Conservation (phyloP, 2,797 vertebrate genomes). For the Menidia menidia region DNA sequence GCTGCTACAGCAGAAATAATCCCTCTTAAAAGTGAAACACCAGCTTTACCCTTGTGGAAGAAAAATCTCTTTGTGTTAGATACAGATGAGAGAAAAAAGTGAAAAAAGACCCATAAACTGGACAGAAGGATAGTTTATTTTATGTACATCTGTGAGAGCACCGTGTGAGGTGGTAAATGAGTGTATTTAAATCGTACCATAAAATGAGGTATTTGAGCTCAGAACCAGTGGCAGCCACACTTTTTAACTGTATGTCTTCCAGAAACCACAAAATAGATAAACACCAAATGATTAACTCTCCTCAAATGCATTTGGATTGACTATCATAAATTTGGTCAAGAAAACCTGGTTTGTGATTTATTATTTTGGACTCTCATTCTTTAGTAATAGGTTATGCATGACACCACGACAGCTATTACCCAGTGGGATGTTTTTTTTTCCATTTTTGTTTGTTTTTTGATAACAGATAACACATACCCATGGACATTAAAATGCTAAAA, state of each 20-base stretch:
- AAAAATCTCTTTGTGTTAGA: no score
- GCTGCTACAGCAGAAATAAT: not conserved
- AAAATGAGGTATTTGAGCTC: not conserved
- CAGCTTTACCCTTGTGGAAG: not conserved
- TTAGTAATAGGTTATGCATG: not conserved
- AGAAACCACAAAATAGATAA: not conserved
- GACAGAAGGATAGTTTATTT: not conserved
- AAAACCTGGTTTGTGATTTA: not conserved
- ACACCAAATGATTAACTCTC: not conserved
- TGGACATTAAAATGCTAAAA: not conserved
- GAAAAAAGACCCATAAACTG: no score
- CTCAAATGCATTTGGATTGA: not conserved
- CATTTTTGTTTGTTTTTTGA: not conserved
- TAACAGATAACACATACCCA: not conserved
- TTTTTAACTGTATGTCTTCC: not conserved
- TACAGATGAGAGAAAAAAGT: not conserved
- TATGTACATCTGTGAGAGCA: not conserved
- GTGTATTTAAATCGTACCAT: not conserved
- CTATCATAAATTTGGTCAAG: not conserved
- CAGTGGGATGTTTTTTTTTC: not conserved
- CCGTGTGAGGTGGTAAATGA: not conserved
- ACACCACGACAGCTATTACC: not conserved
- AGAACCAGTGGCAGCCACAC: not conserved
- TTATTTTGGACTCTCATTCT: not conserved
- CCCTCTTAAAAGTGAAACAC: not conserved